These are phyloP conservation scores for Drosophila vallismaia DNA, from an alignment of 2,888 invertebrate genomes.

Conservation along the genomic window DNA sequence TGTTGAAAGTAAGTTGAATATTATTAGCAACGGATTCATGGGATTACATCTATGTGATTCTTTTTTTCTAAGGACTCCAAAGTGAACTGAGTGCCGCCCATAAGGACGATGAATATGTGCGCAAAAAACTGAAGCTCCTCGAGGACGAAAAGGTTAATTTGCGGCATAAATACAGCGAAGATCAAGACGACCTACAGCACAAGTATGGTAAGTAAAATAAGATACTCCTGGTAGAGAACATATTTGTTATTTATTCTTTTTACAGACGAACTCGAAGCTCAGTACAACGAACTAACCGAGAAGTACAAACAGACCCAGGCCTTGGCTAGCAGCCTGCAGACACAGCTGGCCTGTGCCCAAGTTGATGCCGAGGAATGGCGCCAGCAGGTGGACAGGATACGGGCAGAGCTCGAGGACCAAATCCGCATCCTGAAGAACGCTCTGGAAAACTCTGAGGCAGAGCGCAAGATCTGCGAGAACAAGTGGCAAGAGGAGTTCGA, in stretches of 20 bases:
- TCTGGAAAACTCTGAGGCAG: constrained; percentile 86
- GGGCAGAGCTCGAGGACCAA: constrained; percentile 85
- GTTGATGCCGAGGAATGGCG: constrained; percentile 79
- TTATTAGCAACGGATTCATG: neutral
- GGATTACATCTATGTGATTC: neutral
- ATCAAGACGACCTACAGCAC: constrained; percentile 81
- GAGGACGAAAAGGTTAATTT: constrained; percentile 82
- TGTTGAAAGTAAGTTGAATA: constrained; percentile 81
- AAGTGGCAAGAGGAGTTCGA: constrained; percentile 88
- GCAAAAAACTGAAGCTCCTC: constrained; percentile 81
- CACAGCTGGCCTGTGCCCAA: constrained; percentile 81
- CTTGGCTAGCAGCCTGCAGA: constrained; percentile 81
- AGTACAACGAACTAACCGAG: constrained; percentile 84
- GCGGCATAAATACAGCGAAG: constrained; percentile 81
- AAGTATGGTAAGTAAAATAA: constrained; percentile 77
- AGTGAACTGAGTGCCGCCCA: constrained; percentile 82
- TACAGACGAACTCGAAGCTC: constrained; percentile 84
- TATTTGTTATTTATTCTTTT: neutral
- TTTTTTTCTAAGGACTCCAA: constrained; percentile 79
- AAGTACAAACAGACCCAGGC: constrained; percentile 85
- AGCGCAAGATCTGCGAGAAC: constrained; percentile 86
- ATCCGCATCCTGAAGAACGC: constrained; percentile 85
- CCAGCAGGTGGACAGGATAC: constrained; percentile 84
- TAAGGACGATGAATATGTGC: constrained; percentile 83
- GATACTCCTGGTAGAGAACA: neutral